Evolutionary conservation across 1,140 invertebrate genomes (phyloP).

Genomic region (Panonychus citri): DNA sequence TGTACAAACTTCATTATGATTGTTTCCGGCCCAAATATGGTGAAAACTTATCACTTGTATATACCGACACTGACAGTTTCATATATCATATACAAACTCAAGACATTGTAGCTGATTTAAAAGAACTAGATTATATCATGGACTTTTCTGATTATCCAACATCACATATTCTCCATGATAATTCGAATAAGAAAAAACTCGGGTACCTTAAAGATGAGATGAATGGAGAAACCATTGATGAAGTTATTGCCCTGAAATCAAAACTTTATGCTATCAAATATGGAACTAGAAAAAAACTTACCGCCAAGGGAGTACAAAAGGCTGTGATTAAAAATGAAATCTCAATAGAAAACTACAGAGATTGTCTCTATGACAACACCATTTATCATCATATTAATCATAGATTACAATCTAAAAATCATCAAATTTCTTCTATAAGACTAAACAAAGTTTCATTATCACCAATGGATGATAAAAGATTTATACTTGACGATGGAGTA

Average conservation of each 20-base stretch:
- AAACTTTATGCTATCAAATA: constrained; percentile 17
- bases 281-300: not conserved
- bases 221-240: constrained; percentile 19
- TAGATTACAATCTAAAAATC: not conserved
- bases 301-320: not conserved
- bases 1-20: constrained; percentile 20
- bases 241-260: constrained; percentile 22
- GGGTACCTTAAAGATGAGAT: constrained; percentile 29
- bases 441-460: not conserved
- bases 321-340: not conserved
- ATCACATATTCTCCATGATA: constrained; percentile 7
- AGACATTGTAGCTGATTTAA: constrained; percentile 13
- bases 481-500: not conserved
- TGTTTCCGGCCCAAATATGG: constrained; percentile 15
- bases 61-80: constrained; percentile 11
- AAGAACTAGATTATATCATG: constrained; percentile 9
- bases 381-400: not conserved
- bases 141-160: constrained; percentile 14
- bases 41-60: constrained; percentile 10
- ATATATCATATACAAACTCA: constrained; percentile 11
- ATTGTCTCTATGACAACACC: not conserved
- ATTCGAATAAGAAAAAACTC: constrained; percentile 26
- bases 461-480: not conserved
- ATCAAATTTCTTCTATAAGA: not conserved
- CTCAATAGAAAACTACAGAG: not conserved